These are phyloP conservation scores for Xylocopa sonorina DNA, from an alignment of 1,140 invertebrate species.

Conservation along the genomic window DNA sequence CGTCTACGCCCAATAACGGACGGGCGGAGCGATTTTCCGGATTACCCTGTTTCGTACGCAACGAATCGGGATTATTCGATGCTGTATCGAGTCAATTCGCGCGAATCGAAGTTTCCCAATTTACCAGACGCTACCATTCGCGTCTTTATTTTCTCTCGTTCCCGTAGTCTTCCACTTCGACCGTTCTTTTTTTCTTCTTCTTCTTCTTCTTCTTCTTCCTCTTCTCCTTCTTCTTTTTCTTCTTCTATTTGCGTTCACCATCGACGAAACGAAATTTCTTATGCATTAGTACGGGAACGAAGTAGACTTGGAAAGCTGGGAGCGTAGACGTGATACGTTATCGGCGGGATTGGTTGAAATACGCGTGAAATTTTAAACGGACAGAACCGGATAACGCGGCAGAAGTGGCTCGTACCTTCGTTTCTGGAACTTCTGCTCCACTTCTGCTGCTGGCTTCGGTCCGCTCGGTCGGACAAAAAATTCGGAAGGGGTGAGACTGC, in stretches of 20 bases:
- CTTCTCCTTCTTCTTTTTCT: no score
- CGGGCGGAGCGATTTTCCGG: conserved; percentile 19
- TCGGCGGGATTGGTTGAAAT: neutral
- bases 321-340: conserved; percentile 4
- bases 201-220: no score
- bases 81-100: neutral
- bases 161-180: no score
- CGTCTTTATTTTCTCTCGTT: no score
- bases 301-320: neutral
- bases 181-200: no score
- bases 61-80: neutral
- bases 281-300: conserved; percentile 16
- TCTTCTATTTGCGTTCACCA: neutral
- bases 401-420: neutral
- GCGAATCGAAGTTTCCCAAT: conserved; percentile 41
- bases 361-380: conserved; percentile 15
- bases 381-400: neutral
- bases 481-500: neutral
- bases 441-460: neutral
- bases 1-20: conserved; percentile 2
- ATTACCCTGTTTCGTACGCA: no score
- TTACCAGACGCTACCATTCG: conserved; percentile 6
- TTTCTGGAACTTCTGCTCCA: neutral
- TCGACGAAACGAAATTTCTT: neutral
- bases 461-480: neutral